Conservation (phyloP, 2,113 vertebrate genomes). For the Regulus satrapa region DNA sequence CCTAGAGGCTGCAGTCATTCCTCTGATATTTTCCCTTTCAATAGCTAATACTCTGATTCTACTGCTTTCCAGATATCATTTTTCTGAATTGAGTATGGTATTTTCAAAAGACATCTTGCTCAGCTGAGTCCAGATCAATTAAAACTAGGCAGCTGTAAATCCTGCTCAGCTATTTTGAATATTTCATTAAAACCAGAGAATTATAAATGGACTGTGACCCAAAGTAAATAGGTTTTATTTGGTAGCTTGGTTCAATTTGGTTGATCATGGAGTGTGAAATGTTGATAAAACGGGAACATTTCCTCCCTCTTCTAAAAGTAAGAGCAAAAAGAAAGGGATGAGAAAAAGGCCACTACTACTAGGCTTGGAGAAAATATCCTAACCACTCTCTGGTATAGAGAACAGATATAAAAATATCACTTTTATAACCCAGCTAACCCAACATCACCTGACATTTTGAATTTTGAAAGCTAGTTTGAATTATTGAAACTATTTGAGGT, state of each 20-base stretch:
- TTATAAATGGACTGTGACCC: background rate
- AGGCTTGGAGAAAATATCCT: background rate
- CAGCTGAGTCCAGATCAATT: background rate
- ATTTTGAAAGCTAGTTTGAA: background rate
- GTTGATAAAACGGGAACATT: background rate
- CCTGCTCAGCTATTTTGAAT: background rate
- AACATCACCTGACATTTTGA: background rate
- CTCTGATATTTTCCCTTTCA: background rate
- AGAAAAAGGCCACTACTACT: background rate
- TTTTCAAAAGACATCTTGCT: background rate
- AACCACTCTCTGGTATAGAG: background rate
- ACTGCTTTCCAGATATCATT: background rate
- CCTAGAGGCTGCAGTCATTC: background rate
- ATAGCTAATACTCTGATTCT: background rate
- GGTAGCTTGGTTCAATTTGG: background rate
- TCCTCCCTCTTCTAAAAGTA: background rate
- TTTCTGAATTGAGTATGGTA: background rate
- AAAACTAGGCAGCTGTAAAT: background rate
- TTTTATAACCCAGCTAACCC: background rate
- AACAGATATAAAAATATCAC: background rate
- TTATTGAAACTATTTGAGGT: background rate
- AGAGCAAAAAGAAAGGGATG: background rate
- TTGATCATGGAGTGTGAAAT: background rate
- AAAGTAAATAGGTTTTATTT: background rate
- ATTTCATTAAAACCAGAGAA: background rate